Evolutionary conservation across 1,140 invertebrate species (phyloP), one percentile per base, ranked within the genome.

Genomic region (Drosophila miranda): DNA sequence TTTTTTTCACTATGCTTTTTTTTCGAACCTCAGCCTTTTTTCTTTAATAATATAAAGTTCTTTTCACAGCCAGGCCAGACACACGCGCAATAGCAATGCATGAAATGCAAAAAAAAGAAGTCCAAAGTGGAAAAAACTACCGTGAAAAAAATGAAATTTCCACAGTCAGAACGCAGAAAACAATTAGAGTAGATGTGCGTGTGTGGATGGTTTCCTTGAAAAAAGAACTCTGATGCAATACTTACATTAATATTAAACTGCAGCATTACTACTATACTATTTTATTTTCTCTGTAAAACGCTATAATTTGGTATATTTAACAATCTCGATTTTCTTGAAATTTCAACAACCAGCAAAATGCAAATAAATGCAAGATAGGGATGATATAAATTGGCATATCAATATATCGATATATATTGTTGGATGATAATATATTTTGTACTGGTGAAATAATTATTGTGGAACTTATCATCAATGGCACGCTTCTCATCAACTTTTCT

Each of bases 181-280:
- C 61, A 63, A 63, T 63, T 38, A 38, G 14, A 26, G 14, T 50
- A 51, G 49, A 51, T 51, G 43, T 41, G 53, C 41, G 13, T 23
- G 30, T 48, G 14, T 13, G 4, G 11, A 38, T 38, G 11, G 3
- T 38, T 38, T 38, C 3, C 8, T 38, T 28, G 16, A 46, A 67
- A 55, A 46, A 55, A 55, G 11, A 38, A 16, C 19, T 26, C 59
- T 14, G 48, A 16, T 26, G 48, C 50, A 45, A 59, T 82, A 84
- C 80, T 84, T 55, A 84, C 80, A 59, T 61, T 68, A 56, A 49
- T 64, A 64, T 55, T 74, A 38, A 74, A 74, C 6, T 46, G 68
- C 80, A 84, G 34, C 74, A 69, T 76, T 79, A 67, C 77, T 76
- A 77, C 81, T 66, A 38, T 76, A 77, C 81, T 66, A 38, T 43